Base-by-base conservation (phyloP, 2,888 invertebrate genomes). In the Pycnomerus fuliginosus region DNA sequence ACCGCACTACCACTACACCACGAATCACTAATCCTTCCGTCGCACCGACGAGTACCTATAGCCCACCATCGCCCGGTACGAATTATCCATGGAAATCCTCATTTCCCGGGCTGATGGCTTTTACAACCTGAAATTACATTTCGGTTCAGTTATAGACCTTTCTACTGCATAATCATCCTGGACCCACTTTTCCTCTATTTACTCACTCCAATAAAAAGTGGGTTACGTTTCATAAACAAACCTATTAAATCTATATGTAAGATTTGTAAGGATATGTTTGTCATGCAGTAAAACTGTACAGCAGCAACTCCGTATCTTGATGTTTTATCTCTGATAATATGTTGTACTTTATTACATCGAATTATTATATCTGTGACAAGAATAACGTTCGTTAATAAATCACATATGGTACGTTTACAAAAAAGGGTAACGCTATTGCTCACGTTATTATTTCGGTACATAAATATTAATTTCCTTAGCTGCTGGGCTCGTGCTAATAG, bases 1-100 rank as follows among this genome's bases (percentile, higher is more conserved):
- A 57, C 63, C 68, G 65, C 57, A 51, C 44, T 47, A 50, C 52
- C 58, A 53, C 52, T 51, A 48, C 44, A 44, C 44, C 32, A 25
- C 16, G 5, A 31, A 33, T 33, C 28, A 37, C 11, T 15, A 44
- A 33, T 37, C 32, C 8, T 32, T 32, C 20, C 31, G 27, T 13
- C 28, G 29, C 33, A 11, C 5, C 29, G 17, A 24, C 25, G 29
- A 23, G 34, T 38, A 38, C 23, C 20, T 32, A 25, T 35, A 42
- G 28, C 37, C 34, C 29, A 37, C 37, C 29, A 17, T 16, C 37
- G 25, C 16, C 31, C 38, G 47, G 32, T 42, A 23, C 22, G 33
- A 25, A 14, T 22, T 23, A 23, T 25, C 37, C 29, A 34, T 29
- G 34, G 42, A 41, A 41, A 13, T 13, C 32, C 27, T 41, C 46